These are phyloP conservation scores for Cavia porcellus DNA, from an alignment of 2,113 vertebrate genomes.

Conservation along the genomic window DNA sequence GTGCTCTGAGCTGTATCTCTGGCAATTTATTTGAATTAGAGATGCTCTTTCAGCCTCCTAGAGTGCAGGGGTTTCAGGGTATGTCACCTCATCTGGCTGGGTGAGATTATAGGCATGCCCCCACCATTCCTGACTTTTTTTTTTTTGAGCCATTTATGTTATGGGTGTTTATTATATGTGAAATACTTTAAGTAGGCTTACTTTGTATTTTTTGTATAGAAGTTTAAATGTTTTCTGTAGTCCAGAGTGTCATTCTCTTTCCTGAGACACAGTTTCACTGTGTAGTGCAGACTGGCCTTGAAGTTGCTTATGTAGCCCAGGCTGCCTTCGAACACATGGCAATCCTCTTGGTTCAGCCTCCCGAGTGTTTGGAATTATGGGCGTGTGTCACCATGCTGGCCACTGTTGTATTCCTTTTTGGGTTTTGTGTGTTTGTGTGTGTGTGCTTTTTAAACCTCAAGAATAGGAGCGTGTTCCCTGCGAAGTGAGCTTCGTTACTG, in stretches of 20 bases:
- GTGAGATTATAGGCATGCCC: background rate
- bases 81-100: background rate
- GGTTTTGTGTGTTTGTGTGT: constrained; percentile 3
- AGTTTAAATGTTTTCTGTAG: background rate
- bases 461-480: background rate
- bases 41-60: background rate
- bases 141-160: background rate
- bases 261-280: background rate
- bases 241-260: background rate
- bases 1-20: no score
- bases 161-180: background rate
- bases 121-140: background rate
- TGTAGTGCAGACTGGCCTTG: no score
- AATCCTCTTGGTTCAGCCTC: background rate
- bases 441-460: constrained; percentile 8
- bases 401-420: background rate
- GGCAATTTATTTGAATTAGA: background rate
- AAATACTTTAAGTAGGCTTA: background rate
- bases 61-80: background rate
- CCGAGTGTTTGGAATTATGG: no score
- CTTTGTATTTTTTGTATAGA: background rate
- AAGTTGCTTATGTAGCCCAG: background rate
- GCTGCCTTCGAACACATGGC: background rate
- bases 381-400: background rate
- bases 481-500: background rate